phyloP scores from a whole-genome alignment of 1,140 invertebrate genomes.

The Riptortus pedestris region DNA sequence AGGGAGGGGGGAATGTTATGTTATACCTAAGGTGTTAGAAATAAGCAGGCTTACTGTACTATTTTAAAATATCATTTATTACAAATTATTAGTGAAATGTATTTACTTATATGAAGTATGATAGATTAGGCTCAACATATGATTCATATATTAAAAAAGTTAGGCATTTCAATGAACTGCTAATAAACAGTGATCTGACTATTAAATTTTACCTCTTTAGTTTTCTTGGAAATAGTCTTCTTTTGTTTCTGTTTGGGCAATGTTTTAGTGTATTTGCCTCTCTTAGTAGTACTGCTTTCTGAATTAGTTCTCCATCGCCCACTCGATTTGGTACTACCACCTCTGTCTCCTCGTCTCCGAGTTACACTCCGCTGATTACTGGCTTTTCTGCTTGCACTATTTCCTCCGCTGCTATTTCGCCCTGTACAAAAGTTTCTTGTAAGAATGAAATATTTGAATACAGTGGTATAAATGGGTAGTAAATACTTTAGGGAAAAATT shows the following conservation, averaged over 20 bases:
- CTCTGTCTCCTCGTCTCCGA: neutral
- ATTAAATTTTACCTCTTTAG: conserved; percentile 15
- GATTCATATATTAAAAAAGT: no score
- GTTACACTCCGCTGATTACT: neutral
- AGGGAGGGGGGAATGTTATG: no score
- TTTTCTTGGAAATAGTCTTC: conserved; percentile 28
- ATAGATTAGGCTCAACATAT: no score
- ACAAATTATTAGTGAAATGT: no score
- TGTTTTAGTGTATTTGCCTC: conserved; percentile 4
- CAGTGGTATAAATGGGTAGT: neutral
- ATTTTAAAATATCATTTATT: no score
- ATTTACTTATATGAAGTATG: no score
- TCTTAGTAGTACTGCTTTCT: neutral
- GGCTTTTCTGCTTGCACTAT: neutral
- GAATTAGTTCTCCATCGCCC: neutral
- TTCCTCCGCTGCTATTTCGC: neutral
- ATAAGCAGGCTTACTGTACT: no score
- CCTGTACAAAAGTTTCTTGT: neutral
- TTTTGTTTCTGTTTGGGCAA: conserved; percentile 28
- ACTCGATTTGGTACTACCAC: neutral
- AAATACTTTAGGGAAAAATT: no score
- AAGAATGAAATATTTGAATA: neutral
- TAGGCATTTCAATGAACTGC: no score
- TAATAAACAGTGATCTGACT: no score
- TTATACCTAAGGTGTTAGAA: no score